phyloP scores from a whole-genome alignment of 2,113 vertebrate species.

The Eublepharis macularius region DNA sequence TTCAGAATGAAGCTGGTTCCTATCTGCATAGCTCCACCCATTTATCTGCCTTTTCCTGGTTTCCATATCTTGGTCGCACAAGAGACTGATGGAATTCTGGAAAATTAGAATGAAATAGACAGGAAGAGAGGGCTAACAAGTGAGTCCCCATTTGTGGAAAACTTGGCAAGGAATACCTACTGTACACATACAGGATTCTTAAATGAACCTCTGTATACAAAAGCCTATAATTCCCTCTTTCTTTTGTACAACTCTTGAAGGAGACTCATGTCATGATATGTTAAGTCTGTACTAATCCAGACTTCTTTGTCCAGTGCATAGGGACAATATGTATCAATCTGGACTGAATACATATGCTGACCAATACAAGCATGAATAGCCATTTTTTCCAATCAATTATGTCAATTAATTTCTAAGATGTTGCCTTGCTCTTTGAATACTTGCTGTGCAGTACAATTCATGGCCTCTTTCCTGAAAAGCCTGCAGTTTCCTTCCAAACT shows the following conservation, averaged over 20 bases:
- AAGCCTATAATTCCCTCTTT: neutral
- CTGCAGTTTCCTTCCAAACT: neutral
- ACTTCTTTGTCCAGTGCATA: neutral
- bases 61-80: neutral
- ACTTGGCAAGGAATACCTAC: too few species aligned
- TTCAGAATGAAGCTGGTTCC: neutral
- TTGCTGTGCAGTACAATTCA: neutral
- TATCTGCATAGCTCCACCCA: neutral
- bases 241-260: neutral
- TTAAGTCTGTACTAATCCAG: neutral
- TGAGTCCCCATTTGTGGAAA: too few species aligned
- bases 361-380: neutral
- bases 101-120: too few species aligned
- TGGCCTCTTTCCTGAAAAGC: neutral
- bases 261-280: neutral
- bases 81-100: neutral
- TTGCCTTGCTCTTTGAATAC: too few species aligned
- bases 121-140: too few species aligned
- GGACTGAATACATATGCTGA: neutral
- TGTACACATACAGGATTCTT: too few species aligned
- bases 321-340: neutral
- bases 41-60: neutral
- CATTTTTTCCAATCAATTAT: neutral
- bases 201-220: neutral
- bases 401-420: neutral